Evolutionary conservation across 2,888 invertebrate genomes (phyloP).

Genomic region (Pristionchus exspectatus): DNA sequence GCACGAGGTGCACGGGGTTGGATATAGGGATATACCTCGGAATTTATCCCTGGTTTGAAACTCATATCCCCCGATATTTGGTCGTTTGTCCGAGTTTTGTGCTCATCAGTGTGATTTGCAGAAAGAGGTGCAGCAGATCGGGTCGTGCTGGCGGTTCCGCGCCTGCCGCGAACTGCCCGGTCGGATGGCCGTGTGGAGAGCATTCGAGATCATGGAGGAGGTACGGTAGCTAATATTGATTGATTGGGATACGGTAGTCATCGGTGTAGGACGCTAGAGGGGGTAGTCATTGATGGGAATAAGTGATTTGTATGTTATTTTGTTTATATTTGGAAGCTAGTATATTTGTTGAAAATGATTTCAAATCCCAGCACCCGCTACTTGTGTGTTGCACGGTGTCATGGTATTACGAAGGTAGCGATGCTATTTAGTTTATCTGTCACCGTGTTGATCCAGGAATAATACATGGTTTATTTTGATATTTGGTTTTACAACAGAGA

Average conservation of each 20-base stretch:
- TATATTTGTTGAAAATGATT: background rate
- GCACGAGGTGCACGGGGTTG: slow-evolving; percentile 11
- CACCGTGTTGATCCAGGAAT: background rate
- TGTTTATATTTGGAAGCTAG: too few species aligned
- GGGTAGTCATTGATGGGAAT: background rate
- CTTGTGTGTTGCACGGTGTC: background rate
- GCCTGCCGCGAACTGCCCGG: slow-evolving; percentile 38
- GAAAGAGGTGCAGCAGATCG: slow-evolving; percentile 4
- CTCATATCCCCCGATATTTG: too few species aligned
- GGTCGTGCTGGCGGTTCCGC: slow-evolving; percentile 31
- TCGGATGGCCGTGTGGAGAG: slow-evolving; percentile 1
- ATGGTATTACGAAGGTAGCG: background rate
- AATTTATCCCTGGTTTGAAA: too few species aligned
- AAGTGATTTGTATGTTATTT: background rate
- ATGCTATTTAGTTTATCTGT: background rate
- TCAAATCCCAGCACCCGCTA: background rate
- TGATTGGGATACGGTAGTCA: background rate
- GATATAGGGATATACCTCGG: too few species aligned
- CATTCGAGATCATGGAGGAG: background rate
- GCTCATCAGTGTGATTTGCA: background rate
- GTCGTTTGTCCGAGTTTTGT: too few species aligned
- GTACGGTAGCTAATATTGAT: slow-evolving; percentile 24
- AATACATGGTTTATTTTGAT: too few species aligned
- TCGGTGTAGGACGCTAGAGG: background rate
- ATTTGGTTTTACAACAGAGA: too few species aligned